Percentiles rank a stretch among this genome's conserved stretches.
These are phyloP conservation scores for Vespertilio murinus DNA, from an alignment of 2,797 vertebrate species.

Conservation along the genomic window DNA sequence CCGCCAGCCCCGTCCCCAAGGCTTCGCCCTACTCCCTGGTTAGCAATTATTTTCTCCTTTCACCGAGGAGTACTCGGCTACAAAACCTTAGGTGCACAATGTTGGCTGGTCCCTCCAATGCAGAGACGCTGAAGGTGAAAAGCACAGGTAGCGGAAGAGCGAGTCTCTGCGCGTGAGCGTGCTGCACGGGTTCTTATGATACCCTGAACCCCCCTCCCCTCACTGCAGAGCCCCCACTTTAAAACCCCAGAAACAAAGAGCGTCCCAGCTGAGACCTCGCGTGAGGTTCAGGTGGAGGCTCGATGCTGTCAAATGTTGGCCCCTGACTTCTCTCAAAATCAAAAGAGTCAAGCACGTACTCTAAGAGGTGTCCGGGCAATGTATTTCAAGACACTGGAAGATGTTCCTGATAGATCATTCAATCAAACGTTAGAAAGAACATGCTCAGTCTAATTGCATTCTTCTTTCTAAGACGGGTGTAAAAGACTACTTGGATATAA, in stretches of 20 bases:
- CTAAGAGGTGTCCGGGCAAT: background rate
- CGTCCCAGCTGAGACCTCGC: background rate
- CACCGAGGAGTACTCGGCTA: background rate
- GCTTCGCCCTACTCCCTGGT: background rate
- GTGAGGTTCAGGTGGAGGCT: background rate
- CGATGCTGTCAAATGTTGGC: background rate
- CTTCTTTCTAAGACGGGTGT: background rate
- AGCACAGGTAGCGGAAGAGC: background rate
- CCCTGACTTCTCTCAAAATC: slow-evolving; percentile 28
- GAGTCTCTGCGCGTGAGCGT: rapidly evolving
- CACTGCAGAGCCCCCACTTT: no score
- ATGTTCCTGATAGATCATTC: slow-evolving; percentile 3
- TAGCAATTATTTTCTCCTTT: background rate
- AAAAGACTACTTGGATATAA: background rate
- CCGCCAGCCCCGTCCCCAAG: background rate
- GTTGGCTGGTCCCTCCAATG: background rate
- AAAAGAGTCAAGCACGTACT: background rate
- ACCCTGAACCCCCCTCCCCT: background rate
- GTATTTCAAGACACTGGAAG: background rate
- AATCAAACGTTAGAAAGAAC: background rate
- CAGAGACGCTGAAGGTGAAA: background rate
- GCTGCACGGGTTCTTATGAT: background rate
- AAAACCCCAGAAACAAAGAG: background rate
- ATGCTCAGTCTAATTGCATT: background rate
- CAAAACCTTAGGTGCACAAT: background rate